phyloP scores from a whole-genome alignment of 2,888 invertebrate species.

The Laothoe populi region DNA sequence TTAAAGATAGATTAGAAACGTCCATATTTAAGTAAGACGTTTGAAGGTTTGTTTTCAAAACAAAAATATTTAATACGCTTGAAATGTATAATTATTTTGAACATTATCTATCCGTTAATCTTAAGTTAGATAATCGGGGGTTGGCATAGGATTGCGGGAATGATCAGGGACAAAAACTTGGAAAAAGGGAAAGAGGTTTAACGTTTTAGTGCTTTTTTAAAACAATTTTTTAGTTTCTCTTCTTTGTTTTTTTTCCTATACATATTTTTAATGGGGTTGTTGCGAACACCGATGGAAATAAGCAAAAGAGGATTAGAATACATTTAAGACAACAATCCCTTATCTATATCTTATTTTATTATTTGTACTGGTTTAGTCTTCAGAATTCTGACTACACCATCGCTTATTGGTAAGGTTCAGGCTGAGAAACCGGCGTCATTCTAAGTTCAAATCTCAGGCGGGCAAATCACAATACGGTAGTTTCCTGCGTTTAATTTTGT shows the following conservation, averaged over 20 bases:
- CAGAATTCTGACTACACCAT: too few relatives aligned
- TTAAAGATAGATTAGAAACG: conserved; percentile 43
- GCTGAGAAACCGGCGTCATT: too few relatives aligned
- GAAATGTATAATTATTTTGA: conserved; percentile 23
- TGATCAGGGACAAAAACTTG: conserved; percentile 9
- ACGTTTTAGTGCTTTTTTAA: conserved; percentile 12
- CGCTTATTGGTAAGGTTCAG: too few relatives aligned
- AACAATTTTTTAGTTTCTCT: neutral
- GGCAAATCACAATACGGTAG: too few relatives aligned
- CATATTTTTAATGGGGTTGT: too few relatives aligned
- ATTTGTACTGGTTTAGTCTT: too few relatives aligned
- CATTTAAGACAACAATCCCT: too few relatives aligned
- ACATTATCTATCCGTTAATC: conserved; percentile 19
- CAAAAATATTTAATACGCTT: conserved; percentile 24
- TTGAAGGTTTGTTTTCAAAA: conserved; percentile 21
- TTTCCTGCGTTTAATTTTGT: too few relatives aligned
- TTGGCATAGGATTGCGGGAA: conserved; percentile 14
- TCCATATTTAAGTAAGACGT: conserved; percentile 9
- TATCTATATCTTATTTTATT: too few relatives aligned
- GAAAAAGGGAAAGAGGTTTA: conserved; percentile 14
- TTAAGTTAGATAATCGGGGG: conserved; percentile 10
- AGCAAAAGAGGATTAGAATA: too few relatives aligned
- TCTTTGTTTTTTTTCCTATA: neutral
- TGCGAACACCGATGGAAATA: too few relatives aligned
- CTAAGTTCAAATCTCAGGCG: too few relatives aligned